phyloP scores from a whole-genome alignment of 1,140 invertebrate genomes.

The Chironomus striatipennis region DNA sequence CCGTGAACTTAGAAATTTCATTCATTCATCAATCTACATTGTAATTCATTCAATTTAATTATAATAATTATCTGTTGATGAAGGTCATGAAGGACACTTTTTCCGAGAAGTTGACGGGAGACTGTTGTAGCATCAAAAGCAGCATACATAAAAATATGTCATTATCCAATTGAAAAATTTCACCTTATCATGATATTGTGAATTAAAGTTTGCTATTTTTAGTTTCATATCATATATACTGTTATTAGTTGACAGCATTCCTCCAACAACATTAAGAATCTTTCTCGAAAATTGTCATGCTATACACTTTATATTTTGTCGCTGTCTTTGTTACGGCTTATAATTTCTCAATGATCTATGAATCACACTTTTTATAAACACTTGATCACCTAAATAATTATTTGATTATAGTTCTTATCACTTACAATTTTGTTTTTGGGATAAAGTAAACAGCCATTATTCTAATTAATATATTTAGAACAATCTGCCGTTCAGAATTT shows the following conservation, averaged over 20 bases:
- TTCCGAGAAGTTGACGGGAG: neutral
- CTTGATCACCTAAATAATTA: neutral
- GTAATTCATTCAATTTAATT: neutral
- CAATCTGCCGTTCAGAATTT: no score
- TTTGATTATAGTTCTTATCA: neutral
- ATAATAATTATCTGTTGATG: neutral
- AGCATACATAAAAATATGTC: neutral
- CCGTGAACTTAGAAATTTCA: neutral
- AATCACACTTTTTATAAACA: neutral
- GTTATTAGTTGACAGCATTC: neutral
- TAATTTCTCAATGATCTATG: neutral
- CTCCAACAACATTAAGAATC: neutral
- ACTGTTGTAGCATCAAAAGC: neutral
- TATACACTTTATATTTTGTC: neutral
- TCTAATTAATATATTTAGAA: neutral
- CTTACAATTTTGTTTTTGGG: slow-evolving; percentile 22
- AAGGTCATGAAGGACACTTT: neutral
- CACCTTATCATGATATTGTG: neutral
- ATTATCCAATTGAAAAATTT: neutral
- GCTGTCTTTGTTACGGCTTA: neutral
- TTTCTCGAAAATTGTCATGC: neutral
- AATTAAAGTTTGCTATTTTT: no score
- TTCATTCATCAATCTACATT: neutral
- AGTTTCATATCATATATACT: no score
- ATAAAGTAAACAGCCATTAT: slow-evolving; percentile 24